A percentile compares a stretch with the other conserved stretches of the same genome.
phyloP scores from a whole-genome alignment of 2,888 invertebrate genomes.

The Idaea straminata region DNA sequence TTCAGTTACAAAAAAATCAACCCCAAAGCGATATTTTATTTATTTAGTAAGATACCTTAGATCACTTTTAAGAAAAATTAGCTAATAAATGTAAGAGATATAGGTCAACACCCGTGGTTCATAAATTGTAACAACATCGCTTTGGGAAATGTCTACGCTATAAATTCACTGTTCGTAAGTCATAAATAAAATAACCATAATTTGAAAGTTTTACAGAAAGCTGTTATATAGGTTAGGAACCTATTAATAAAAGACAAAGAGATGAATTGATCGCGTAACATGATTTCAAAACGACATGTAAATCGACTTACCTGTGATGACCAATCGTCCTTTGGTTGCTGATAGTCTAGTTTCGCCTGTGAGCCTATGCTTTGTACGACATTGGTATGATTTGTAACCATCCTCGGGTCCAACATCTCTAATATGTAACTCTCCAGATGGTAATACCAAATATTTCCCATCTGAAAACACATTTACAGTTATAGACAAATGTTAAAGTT shows the following conservation, averaged over 20 bases:
- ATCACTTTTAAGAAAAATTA: background rate
- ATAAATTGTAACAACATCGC: conserved; percentile 17
- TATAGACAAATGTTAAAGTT: conserved; percentile 16
- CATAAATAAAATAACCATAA: conserved; percentile 5
- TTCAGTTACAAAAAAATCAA: background rate
- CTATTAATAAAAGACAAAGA: conserved; percentile 12
- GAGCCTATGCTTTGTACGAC: conserved; percentile 94
- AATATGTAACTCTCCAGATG: conserved; percentile 97
- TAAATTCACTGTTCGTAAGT: conserved; percentile 33
- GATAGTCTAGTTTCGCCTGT: conserved; percentile 96
- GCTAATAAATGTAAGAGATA: background rate
- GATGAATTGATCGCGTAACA: conserved; percentile 35
- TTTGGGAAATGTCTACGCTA: conserved; percentile 28
- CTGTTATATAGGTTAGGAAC: background rate
- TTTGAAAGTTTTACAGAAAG: conserved; percentile 8
- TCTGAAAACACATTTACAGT: conserved; percentile 78
- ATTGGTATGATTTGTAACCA: conserved; percentile 96
- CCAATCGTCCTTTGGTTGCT: conserved; percentile 95
- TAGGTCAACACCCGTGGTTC: background rate
- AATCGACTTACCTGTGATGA: conserved; percentile 92
- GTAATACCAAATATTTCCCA: conserved; percentile 96
- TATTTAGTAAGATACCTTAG: background rate
- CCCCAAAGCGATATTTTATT: background rate
- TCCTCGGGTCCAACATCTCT: conserved; percentile 97
- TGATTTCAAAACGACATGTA: conserved; percentile 13